These are phyloP conservation scores for Penaeus japonicus DNA, from an alignment of 1,140 invertebrate genomes.

Conservation along the genomic window DNA sequence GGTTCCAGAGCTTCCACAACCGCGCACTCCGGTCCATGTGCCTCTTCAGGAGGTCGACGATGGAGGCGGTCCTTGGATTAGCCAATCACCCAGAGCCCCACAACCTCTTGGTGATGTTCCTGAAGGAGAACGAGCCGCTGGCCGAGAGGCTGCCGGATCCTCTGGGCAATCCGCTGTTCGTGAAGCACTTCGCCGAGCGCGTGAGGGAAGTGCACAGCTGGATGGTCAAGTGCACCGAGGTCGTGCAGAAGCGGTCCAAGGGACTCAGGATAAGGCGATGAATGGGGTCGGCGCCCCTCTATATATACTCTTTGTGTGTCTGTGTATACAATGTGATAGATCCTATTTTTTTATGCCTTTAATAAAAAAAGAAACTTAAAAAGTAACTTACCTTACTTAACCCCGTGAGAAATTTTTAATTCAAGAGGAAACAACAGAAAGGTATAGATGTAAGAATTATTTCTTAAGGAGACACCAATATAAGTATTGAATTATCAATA, in stretches of 20 bases:
- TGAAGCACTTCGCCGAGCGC: slow-evolving; percentile 37
- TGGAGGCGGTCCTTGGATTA: slow-evolving; percentile 60
- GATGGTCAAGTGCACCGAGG: slow-evolving; percentile 24
- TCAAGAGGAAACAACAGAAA: no score
- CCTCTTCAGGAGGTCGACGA: slow-evolving; percentile 63
- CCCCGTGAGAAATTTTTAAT: no score
- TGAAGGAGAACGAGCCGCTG: slow-evolving; percentile 58
- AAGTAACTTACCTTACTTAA: no score
- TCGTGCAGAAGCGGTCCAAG: not conserved
- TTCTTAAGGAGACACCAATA: no score
- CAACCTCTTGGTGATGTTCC: slow-evolving; percentile 51
- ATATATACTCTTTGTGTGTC: no score
- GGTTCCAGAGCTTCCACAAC: slow-evolving; percentile 63
- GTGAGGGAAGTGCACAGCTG: slow-evolving; percentile 42
- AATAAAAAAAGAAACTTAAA: no score
- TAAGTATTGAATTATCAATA: no score
- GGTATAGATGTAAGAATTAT: no score
- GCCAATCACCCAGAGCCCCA: slow-evolving; percentile 26
- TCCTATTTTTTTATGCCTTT: no score
- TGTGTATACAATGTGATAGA: no score
- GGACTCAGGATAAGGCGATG: no score
- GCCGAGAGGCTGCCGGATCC: slow-evolving; percentile 45
- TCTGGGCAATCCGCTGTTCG: slow-evolving; percentile 11
- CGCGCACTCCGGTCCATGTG: slow-evolving; percentile 64
- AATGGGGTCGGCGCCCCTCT: no score